Base-by-base conservation (phyloP, 1,140 invertebrate species). In the Heliconius eleuchia region DNA sequence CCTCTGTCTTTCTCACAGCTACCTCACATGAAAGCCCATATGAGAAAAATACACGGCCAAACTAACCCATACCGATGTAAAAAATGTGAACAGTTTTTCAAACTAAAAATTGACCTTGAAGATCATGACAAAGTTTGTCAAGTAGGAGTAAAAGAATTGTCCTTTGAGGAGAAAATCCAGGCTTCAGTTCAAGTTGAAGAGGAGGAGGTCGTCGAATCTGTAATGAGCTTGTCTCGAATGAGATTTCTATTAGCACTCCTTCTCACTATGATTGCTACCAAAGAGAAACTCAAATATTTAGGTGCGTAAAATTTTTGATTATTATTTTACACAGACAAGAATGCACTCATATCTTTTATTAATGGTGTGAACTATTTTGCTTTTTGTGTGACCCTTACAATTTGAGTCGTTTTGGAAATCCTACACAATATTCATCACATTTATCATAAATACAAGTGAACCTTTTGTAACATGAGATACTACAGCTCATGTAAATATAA, bases 11-110 rank as follows among this genome's bases (percentile, higher is more conserved):
- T 97, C 87, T 96, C 97, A 0, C 97, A 98, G 86, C 89, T 97
- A 73, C 97, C 97, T 18, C 97, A 97, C 85, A 96, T 97, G 91
- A 98, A 97, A 88, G 97, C 97, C 78, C 97, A 98, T 86, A 97
- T 98, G 97, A 95, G 96, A 42, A 97, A 96, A 83, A 97, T 98
- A 42, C 97, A 98, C 88, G 96, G 96, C n/a, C 96, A 96, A 80
- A 95, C 95, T 71, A 96, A 97, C 66, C 96, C 97, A 0, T 98
- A 98, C 78, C 95, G 96, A 81, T 97, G 97, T 86, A 92, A 94
- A 27, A 95, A 95, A 27, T 98, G 97, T 89, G 95, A 96, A 34
- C 95, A 95, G n/a, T 97, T 97, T 86, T 97, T 97, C 85, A 96
- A 96, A 84, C 96, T 97, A 9, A 98, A 98, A 88, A 96, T 94